Conservation (phyloP, 2,888 invertebrate species). For the Napeogenes sylphis region DNA sequence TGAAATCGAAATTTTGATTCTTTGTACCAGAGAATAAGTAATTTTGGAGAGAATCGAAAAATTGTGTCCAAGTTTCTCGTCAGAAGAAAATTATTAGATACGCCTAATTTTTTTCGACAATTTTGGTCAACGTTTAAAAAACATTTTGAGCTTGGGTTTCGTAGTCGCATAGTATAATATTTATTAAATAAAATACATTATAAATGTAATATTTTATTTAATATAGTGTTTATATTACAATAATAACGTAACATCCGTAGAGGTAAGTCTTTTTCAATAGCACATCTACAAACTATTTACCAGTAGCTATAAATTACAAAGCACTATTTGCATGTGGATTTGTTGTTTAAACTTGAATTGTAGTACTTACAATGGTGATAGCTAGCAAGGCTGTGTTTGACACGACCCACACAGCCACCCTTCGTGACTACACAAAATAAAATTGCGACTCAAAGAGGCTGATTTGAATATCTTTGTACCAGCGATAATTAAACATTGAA, state of each 20-base stretch:
- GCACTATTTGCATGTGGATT: constrained; percentile 35
- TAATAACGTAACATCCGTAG: constrained; percentile 13
- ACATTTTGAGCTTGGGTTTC: too few relatives aligned
- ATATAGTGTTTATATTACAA: neutral
- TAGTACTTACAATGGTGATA: constrained; percentile 38
- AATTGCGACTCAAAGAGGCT: constrained; percentile 27
- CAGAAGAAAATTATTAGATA: too few relatives aligned
- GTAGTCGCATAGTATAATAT: too few relatives aligned
- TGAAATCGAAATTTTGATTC: too few relatives aligned
- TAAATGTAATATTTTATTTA: too few relatives aligned
- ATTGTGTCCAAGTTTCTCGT: too few relatives aligned
- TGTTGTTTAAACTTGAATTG: constrained; percentile 40
- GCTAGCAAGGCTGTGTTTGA: constrained; percentile 41
- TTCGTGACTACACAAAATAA: constrained; percentile 40
- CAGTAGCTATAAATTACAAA: constrained; percentile 35
- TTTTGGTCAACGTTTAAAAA: too few relatives aligned
- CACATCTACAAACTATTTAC: constrained; percentile 29
- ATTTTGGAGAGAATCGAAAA: too few relatives aligned
- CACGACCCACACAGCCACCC: constrained; percentile 37
- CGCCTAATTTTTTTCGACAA: too few relatives aligned
- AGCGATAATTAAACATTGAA: constrained; percentile 38
- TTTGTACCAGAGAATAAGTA: too few relatives aligned
- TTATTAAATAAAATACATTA: too few relatives aligned
- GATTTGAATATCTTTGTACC: constrained; percentile 39
- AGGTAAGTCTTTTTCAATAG: constrained; percentile 16